Evolutionary conservation across 2,113 vertebrate species (phyloP), one percentile per base, ranked within the genome.

Genomic region (Petaurus breviceps): DNA sequence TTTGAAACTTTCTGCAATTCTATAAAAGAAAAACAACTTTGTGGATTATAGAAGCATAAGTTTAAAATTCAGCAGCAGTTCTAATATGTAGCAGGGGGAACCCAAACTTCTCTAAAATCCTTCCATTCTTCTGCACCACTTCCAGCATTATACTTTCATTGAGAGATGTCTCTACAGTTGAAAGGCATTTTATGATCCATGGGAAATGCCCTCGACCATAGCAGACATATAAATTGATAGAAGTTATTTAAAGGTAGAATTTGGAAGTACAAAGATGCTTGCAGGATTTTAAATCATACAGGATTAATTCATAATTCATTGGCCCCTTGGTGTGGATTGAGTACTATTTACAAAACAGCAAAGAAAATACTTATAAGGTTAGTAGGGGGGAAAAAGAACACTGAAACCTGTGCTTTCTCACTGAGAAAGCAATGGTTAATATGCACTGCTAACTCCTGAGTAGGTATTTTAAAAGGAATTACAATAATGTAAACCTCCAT

Each of bases 231-330:
- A 91, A 49, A 95, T 89, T 54, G 37, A 2, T 43, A 54, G 51
- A 26, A 95, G 43, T 95, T 50, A 96, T 91, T 95, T 94, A 28
- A 93, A 94, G 51, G 92, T 96, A 95, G 46, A 95, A 95, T 95
- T 55, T 90, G 25, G 90, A 93, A n/a, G 49, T 92, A 90, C 22
- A 94, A 92, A 95, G 43, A n/a, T 89, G 37, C 92, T 22, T 50
- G 90, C 37, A 93, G 49, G 55, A 95, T 92, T 93, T 96, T 94
- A 97, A 96, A 94, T 92, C 93, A 96, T 91, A 93, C 91, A 91
- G 61, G 93, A 92, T 84, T 94, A 89, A 95, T 97, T 95, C 90
- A 95, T 96, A 92, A 96, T 95, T 93, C 25, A 97, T 92, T 94
- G 92, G 61, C 52, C 46, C 93, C 89, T 93, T 91, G 16, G 14